A percentile compares a stretch with the other conserved stretches of the same genome.
Conservation (phyloP, 2,113 vertebrate species). For the Sialia sialis region DNA sequence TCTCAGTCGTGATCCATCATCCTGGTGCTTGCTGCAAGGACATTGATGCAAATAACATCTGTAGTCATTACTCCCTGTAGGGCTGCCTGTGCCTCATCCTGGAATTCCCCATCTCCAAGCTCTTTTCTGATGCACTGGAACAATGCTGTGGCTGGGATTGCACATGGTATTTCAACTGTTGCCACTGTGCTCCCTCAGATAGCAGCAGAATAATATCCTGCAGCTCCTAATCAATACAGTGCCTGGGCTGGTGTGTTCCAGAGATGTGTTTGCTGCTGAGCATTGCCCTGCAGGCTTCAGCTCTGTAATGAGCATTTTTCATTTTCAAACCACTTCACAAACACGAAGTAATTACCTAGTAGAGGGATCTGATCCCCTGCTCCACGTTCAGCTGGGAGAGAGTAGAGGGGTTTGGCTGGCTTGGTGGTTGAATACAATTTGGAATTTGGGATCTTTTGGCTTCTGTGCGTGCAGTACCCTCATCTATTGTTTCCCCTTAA, state of each 20-base stretch:
- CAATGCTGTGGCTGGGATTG: not conserved
- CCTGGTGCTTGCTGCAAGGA: constrained; percentile 32
- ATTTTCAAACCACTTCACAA: constrained; percentile 49
- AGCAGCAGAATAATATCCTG: constrained; percentile 13
- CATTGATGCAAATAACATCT: constrained; percentile 51
- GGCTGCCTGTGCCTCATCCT: constrained; percentile 8
- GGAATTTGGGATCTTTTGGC: constrained; percentile 42
- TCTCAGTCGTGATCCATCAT: constrained; percentile 49
- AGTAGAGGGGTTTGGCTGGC: not conserved
- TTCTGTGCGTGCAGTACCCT: not conserved
- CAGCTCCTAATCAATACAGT: constrained; percentile 22
- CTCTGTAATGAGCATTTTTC: constrained; percentile 56
- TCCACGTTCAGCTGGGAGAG: constrained; percentile 3
- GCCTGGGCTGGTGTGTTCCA: not conserved
- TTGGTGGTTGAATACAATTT: not conserved
- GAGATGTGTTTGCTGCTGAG: constrained; percentile 23
- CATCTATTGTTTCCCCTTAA: not conserved
- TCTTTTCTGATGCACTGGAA: not conserved
- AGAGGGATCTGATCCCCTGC: constrained; percentile 34
- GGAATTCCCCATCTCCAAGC: constrained; percentile 52
- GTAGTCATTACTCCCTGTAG: constrained; percentile 35
- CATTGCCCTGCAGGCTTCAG: constrained; percentile 53
- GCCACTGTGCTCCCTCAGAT: constrained; percentile 21
- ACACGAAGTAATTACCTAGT: constrained; percentile 41
- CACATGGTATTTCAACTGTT: not conserved